These are phyloP conservation scores for Nothobranchius furzeri DNA, from an alignment of 2,113 vertebrate genomes.

Conservation along the genomic window DNA sequence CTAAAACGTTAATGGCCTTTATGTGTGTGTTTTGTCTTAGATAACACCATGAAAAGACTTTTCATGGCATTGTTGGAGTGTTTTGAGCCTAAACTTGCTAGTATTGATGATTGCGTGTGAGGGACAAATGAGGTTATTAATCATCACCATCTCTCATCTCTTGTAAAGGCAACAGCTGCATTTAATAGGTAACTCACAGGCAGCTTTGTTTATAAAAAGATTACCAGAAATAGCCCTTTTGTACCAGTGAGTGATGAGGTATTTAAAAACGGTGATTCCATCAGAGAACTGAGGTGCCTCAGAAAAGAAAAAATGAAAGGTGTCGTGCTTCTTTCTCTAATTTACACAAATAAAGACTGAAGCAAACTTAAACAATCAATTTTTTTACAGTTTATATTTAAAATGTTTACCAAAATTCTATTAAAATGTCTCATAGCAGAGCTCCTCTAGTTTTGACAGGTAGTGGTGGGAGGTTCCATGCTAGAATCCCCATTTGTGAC, in stretches of 20 bases:
- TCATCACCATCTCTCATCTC: conserved; percentile 57
- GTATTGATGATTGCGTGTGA: conserved; percentile 55
- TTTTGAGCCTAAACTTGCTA: conserved; percentile 66
- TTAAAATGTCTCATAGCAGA: no score
- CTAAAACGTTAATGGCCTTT: background rate
- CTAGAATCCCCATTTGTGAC: background rate
- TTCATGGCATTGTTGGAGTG: conserved; percentile 45
- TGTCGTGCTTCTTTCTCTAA: background rate
- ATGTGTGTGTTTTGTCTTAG: background rate
- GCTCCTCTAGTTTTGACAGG: background rate
- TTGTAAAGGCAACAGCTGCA: conserved; percentile 66
- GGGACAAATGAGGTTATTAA: conserved; percentile 69
- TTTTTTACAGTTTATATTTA: no score
- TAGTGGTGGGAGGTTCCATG: background rate
- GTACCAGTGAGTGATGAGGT: conserved; percentile 18
- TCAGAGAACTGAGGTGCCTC: conserved; percentile 3
- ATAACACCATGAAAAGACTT: conserved; percentile 57
- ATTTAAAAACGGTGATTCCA: conserved; percentile 16
- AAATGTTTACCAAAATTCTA: background rate
- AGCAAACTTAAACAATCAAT: background rate
- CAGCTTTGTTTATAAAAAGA: conserved; percentile 48
- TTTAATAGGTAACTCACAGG: conserved; percentile 52
- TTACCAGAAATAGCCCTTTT: conserved; percentile 43
- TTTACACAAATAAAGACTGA: background rate
- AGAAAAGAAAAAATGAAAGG: background rate